Conservation (phyloP, 2,888 invertebrate genomes). For the Toxonevra muliebris region DNA sequence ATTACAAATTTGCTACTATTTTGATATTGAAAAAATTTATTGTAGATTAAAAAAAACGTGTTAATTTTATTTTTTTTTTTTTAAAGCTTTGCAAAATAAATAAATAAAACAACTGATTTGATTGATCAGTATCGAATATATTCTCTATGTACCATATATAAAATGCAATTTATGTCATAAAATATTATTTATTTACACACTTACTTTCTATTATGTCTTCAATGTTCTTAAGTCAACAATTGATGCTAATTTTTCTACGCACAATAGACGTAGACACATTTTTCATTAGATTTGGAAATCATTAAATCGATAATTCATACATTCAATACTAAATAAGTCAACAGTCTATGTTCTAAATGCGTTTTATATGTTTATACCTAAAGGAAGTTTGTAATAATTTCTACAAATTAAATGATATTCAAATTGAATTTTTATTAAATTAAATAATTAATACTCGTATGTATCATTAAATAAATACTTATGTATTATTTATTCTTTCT, state of each 20-base stretch:
- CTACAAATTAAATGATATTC: neutral
- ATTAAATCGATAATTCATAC: neutral
- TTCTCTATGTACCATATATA: neutral
- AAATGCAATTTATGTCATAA: slow-evolving; percentile 12
- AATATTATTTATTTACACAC: no score
- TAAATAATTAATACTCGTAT: slow-evolving; percentile 11
- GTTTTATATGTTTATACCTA: neutral
- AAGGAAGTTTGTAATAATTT: neutral
- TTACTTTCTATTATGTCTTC: no score
- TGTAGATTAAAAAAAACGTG: no score
- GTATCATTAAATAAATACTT: slow-evolving; percentile 33
- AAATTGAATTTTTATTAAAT: neutral
- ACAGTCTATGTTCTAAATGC: neutral
- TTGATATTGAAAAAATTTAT: no score
- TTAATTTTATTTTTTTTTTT: no score
- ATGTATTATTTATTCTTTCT: slow-evolving; percentile 43
- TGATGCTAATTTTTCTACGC: no score
- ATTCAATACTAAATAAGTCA: neutral
- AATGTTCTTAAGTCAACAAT: no score
- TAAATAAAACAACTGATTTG: slow-evolving; percentile 59
- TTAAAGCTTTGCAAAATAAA: slow-evolving; percentile 4
- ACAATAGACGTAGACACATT: neutral
- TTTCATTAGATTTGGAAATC: neutral
- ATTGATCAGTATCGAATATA: slow-evolving; percentile 67
- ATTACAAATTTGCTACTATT: no score